These are phyloP conservation scores for Apomyelois bistriatella DNA, from an alignment of 2,888 invertebrate species.

Conservation along the genomic window DNA sequence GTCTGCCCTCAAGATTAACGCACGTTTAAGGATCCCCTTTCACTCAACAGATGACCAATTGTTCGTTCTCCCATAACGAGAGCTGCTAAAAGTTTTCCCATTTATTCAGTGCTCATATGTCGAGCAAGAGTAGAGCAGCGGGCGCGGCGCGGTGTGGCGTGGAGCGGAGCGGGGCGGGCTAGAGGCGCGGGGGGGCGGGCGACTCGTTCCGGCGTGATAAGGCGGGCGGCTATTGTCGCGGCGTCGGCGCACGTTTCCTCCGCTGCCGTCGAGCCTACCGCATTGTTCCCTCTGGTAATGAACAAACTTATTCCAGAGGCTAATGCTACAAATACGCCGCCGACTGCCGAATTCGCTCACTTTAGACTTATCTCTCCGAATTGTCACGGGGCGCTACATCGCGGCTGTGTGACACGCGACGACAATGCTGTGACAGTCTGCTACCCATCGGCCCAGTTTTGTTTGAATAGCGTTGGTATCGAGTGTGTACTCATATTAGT, in stretches of 20 bases:
- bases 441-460: conserved; percentile 66
- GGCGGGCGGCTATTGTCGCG: conserved; percentile 71
- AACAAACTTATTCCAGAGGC: conserved; percentile 76
- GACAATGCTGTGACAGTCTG: conserved; percentile 49
- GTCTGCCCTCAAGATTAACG: conserved; percentile 55
- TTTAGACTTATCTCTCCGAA: conserved; percentile 57
- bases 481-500: conserved; percentile 59
- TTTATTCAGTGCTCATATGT: conserved; percentile 77
- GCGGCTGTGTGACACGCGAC: conserved; percentile 43
- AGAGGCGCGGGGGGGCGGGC: conserved; percentile 31
- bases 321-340: conserved; percentile 61
- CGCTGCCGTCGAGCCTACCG: conserved; percentile 71
- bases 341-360: conserved; percentile 63
- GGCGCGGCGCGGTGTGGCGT: conserved; percentile 25
- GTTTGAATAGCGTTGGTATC: conserved; percentile 69
- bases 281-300: conserved; percentile 74
- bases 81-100: conserved; percentile 75
- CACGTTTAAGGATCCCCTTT: conserved; percentile 57
- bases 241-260: conserved; percentile 80
- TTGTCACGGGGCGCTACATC: conserved; percentile 40
- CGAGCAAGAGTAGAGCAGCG: conserved; percentile 50
- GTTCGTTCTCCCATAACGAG: conserved; percentile 70
- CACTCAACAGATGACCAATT: conserved; percentile 74
- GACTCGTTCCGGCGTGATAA: conserved; percentile 78
- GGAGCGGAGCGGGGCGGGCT: conserved; percentile 27